Evolutionary conservation across 37 sponge, comb jelly and placozoan genomes (phyloP).

Genomic region (Theonella swinhoei): DNA sequence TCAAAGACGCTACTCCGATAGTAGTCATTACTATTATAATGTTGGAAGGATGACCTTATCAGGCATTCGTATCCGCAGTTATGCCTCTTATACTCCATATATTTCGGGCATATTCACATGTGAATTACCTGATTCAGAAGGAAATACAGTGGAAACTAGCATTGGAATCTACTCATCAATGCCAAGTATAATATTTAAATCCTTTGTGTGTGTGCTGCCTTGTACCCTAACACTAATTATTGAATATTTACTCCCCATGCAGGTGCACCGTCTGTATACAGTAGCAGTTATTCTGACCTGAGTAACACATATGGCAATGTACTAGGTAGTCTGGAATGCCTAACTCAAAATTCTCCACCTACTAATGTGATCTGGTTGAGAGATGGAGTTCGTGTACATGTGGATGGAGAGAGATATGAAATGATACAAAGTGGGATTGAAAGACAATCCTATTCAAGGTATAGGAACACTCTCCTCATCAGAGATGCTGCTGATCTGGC

Average conservation of each 20-base stretch:
- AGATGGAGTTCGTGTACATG: neutral
- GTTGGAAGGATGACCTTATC: neutral
- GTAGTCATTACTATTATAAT: neutral
- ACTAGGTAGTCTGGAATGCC: neutral
- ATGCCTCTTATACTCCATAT: too few relatives aligned
- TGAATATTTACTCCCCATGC: too few relatives aligned
- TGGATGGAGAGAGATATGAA: neutral
- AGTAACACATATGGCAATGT: neutral
- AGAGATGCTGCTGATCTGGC: neutral
- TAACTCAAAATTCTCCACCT: neutral
- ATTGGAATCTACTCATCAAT: constrained; percentile 2
- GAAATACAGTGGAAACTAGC: neutral
- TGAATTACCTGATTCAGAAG: neutral
- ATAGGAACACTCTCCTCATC: neutral
- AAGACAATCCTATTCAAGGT: neutral
- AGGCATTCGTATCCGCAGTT: neutral
- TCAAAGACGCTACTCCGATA: neutral
- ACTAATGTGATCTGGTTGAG: neutral
- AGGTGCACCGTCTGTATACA: neutral
- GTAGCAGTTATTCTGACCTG: neutral
- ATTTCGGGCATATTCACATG: neutral
- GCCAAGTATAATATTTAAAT: neutral
- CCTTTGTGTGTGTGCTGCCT: neutral
- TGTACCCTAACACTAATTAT: too few relatives aligned
- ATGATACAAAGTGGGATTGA: neutral